Evolutionary conservation across 2,113 vertebrate species (phyloP).

Genomic region (Platichthys stellatus): DNA sequence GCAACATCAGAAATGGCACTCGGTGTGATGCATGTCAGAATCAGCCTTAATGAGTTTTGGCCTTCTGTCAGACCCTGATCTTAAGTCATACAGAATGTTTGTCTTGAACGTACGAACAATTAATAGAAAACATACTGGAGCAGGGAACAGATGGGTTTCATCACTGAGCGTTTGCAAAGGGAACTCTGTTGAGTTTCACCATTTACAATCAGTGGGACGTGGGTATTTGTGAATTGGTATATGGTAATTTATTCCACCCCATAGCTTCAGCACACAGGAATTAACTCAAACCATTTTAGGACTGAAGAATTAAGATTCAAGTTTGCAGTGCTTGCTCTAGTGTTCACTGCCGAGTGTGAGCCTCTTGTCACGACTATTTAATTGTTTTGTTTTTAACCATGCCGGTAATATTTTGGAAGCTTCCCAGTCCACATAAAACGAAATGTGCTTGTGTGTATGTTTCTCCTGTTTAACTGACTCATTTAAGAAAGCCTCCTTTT

Average conservation of each 20-base stretch:
- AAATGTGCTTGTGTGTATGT: constrained; percentile 27
- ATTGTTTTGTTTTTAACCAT: constrained; percentile 1
- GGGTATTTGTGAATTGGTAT: constrained; percentile 24
- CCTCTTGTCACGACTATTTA: constrained; percentile 23
- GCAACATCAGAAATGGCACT: constrained; percentile 29
- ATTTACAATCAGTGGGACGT: constrained; percentile 14
- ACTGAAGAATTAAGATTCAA: not conserved
- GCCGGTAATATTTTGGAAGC: constrained; percentile 18
- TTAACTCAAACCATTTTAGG: not conserved
- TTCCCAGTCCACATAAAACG: constrained; percentile 17
- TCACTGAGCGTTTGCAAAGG: constrained; percentile 34
- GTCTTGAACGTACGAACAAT: constrained; percentile 48
- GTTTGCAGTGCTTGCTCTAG: not conserved
- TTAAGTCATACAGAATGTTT: constrained; percentile 43
- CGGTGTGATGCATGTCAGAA: constrained; percentile 51
- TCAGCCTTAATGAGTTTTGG: constrained; percentile 51
- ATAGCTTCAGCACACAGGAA: constrained; percentile 14
- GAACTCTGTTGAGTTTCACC: constrained; percentile 20
- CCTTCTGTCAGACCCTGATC: constrained; percentile 49
- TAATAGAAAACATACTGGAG: constrained; percentile 44
- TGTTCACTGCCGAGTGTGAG: not conserved
- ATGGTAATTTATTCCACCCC: constrained; percentile 22
- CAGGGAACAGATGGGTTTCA: constrained; percentile 53
- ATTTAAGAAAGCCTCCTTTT: constrained; percentile 28
- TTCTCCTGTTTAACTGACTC: constrained; percentile 37